Evolutionary conservation across 2,888 invertebrate species (phyloP), one percentile per base, ranked within the genome.

Genomic region (Cataglyphis albicans): DNA sequence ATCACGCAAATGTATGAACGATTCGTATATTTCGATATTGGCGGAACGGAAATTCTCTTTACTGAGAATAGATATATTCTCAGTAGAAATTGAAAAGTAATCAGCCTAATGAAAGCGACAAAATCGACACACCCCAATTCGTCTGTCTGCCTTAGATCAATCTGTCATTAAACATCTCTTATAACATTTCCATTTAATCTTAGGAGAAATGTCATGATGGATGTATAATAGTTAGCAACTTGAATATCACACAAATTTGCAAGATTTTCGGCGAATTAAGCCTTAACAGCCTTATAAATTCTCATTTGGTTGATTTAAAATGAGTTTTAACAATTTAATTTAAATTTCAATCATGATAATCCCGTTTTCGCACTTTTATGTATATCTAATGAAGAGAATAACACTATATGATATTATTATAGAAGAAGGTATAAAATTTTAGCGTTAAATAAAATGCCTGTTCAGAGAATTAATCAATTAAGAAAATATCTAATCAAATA

Each of bases 81-180:
- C 35, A 12, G 10, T 12, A 55, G 9, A 65, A 38, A 52, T 52
- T 29, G 25, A 5, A 1, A 18, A 76, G 38, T 55, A 65, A 76
- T 76, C 52, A 65, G 29, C 6, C 38, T 76, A 76, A 76, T 76
- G 75, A 76, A 64, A 76, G 64, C 41, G 74, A 25, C 18, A 63
- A 65, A 65, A 76, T 65, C 4, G 76, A 55, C 35, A 52, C 52
- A 52, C 64, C 35, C 9, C 3, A n/a, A 55, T 55, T 76, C 65
- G 38, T 55, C 12, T n/a, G n/a, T 1, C 6, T n/a, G 38, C 55
- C 32, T 32, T 32, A 25, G n/a, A 65, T 76, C 52, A 64, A 65
- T 65, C 15, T 25, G 25, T n/a, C 29, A 29, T 55, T 76, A 65
- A 35, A 7, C 38, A 32, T 29, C 21, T 29, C 5, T 25, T 38